A percentile compares a stretch with the other conserved stretches of the same genome.
Conservation (phyloP, 2,797 vertebrate species). For the Gallinago solitaria region DNA sequence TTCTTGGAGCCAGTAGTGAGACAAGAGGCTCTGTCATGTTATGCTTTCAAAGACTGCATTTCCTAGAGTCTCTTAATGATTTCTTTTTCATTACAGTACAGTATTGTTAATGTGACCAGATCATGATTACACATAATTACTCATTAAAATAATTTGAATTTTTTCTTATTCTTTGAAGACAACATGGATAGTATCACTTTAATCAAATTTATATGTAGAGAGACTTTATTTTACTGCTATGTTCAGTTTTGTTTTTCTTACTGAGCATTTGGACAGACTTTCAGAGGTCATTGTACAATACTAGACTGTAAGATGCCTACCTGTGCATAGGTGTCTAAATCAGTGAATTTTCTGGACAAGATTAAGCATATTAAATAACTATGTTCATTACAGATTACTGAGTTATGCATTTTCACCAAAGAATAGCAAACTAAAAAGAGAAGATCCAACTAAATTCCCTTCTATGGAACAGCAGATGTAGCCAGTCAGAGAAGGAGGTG, state of each 20-base stretch:
- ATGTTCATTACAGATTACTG: neutral
- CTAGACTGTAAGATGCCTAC: neutral
- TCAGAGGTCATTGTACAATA: neutral
- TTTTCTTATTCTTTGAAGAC: neutral
- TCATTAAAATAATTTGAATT: neutral
- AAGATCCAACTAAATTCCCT: neutral
- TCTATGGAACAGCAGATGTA: neutral
- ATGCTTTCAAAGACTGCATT: neutral
- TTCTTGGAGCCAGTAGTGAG: neutral
- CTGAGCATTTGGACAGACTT: neutral
- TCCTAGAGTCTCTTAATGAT: neutral
- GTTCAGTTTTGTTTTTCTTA: neutral
- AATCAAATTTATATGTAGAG: neutral
- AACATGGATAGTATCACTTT: neutral
- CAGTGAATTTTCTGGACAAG: neutral
- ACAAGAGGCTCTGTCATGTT: neutral
- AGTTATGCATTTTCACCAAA: neutral
- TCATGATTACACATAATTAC: neutral
- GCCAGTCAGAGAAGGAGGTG: neutral
- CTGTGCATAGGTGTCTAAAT: neutral
- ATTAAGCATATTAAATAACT: neutral
- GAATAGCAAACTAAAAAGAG: neutral
- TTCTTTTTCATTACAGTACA: neutral
- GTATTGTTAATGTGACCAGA: neutral
- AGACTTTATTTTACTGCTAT: neutral